These are phyloP conservation scores for Brienomyrus longianalis DNA, from an alignment of 2,113 vertebrate species.

Conservation along the genomic window DNA sequence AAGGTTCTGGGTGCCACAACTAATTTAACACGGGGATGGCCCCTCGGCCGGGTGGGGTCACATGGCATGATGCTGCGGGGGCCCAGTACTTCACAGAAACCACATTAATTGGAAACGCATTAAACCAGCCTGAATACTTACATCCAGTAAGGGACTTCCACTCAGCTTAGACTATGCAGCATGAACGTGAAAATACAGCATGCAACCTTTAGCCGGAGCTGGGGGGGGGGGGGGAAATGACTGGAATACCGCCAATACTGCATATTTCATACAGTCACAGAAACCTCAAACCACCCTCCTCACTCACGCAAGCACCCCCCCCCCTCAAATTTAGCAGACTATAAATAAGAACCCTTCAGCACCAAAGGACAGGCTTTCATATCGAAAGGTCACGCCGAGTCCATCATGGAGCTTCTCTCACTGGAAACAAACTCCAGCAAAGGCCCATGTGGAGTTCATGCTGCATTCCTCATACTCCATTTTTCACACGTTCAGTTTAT, in stretches of 20 bases:
- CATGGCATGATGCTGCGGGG: neutral
- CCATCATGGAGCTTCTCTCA: neutral
- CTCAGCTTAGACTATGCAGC: neutral
- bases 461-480: neutral
- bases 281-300: neutral
- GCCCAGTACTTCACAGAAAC: neutral
- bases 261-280: constrained; percentile 10
- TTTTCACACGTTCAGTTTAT: neutral
- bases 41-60: neutral
- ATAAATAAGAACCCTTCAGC: constrained; percentile 2
- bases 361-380: constrained; percentile 18
- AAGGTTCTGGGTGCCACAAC: neutral
- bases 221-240: neutral
- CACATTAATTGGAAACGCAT: neutral
- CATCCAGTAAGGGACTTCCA: neutral
- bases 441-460: neutral
- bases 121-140: neutral
- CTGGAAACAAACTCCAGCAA: neutral
- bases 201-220: neutral
- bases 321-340: neutral
- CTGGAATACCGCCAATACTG: constrained; percentile 15
- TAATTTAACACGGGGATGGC: neutral
- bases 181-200: neutral
- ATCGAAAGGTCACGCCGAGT: constrained; percentile 14
- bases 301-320: neutral